Conservation (phyloP, 2,888 invertebrate species). For the Trypoxylon attenuatum region DNA sequence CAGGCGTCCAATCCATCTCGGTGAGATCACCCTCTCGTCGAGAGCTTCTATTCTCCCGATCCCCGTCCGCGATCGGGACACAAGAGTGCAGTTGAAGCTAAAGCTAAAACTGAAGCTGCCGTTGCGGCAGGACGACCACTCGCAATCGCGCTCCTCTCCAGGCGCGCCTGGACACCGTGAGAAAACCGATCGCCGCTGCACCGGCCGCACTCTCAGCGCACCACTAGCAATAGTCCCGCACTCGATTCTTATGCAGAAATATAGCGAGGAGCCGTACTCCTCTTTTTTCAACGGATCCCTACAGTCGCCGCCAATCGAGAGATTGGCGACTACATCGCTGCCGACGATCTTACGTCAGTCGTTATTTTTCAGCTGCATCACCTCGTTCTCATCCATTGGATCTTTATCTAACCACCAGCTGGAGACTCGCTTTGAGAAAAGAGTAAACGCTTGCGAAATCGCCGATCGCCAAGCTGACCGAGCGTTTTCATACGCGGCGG, state of each 20-base stretch:
- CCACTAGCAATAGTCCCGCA: too few relatives aligned
- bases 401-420: slow-evolving; percentile 8
- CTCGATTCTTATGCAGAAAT: slow-evolving; percentile 55
- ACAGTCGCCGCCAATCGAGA: neutral
- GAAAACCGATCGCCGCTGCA: slow-evolving; percentile 53
- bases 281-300: slow-evolving; percentile 9
- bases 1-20: slow-evolving; percentile 68
- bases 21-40: slow-evolving; percentile 65
- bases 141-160: slow-evolving; percentile 14
- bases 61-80: too few relatives aligned
- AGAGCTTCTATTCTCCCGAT: slow-evolving; percentile 34
- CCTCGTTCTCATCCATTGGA: slow-evolving; percentile 24
- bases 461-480: neutral
- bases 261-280: slow-evolving; percentile 23
- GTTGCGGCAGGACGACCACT: too few relatives aligned
- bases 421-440: neutral
- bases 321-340: slow-evolving; percentile 9
- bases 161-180: slow-evolving; percentile 51
- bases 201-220: slow-evolving; percentile 30
- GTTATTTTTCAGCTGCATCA: slow-evolving; percentile 35
- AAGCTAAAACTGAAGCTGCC: too few relatives aligned
- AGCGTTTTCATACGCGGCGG: neutral
- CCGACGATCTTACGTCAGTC: slow-evolving; percentile 45
- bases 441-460: neutral
- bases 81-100: too few relatives aligned